Conservation (phyloP, 1,140 invertebrate genomes). For the Ladona fulva region DNA sequence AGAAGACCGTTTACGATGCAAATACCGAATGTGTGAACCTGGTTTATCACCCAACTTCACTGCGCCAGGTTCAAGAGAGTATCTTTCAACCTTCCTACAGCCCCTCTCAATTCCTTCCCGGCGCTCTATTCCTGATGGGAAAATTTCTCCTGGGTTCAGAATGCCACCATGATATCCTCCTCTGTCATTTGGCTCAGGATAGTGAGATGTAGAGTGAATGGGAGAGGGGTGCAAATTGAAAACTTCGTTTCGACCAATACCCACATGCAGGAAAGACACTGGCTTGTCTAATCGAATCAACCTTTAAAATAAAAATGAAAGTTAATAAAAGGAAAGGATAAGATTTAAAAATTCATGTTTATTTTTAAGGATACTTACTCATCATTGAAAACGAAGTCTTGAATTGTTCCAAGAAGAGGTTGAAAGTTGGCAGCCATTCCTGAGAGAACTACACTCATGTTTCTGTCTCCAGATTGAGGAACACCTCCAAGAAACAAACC, state of each 20-base stretch:
- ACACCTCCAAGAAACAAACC: conserved; percentile 57
- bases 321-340: not conserved
- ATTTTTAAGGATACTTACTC: conserved; percentile 42
- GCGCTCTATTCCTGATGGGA: not conserved
- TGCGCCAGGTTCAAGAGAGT: conserved; percentile 66
- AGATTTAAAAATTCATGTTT: too few relatives aligned
- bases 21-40: conserved; percentile 56
- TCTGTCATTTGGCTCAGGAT: not conserved
- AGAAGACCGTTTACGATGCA: not conserved
- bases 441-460: conserved; percentile 37
- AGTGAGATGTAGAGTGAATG: not conserved
- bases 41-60: conserved; percentile 75
- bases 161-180: not conserved
- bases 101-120: not conserved
- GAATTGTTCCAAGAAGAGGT: conserved; percentile 61
- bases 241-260: conserved; percentile 49
- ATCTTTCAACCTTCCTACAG: conserved; percentile 28
- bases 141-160: not conserved
- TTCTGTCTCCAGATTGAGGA: conserved; percentile 31
- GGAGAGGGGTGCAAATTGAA: not conserved
- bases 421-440: conserved; percentile 43
- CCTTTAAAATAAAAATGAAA: conserved; percentile 33
- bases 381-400: conserved; percentile 71
- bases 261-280: conserved; percentile 54
- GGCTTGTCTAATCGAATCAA: conserved; percentile 55